Base-by-base conservation (phyloP, 2,888 invertebrate genomes). In the Xanthia togata region DNA sequence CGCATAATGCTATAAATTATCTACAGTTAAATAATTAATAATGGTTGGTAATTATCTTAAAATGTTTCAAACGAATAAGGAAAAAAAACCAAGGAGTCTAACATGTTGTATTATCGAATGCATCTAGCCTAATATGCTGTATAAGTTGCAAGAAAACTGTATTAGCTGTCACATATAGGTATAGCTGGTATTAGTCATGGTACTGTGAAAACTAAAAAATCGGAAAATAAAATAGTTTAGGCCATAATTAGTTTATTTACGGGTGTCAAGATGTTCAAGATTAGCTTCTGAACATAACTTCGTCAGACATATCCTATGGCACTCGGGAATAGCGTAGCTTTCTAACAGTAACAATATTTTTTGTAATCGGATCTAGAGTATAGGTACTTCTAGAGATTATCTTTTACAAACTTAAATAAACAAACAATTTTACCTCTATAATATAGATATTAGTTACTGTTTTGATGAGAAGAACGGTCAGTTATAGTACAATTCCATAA, bases 1-100 rank as follows among this genome's bases (percentile, higher is more conserved):
- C 11, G n/a, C 31, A 38, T 59, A 73, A 67, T 80, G 57, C 62
- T 63, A 57, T 79, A 67, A 41, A 65, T 55, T 62, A 57, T 53
- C 23, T 60, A 72, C n/a, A 4, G 41, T 41, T 55, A 4, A 53
- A n/a, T 1, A n/a, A n/a, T n/a, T n/a, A n/a, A n/a, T n/a, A n/a
- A n/a, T n/a, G n/a, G n/a, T n/a, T n/a, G n/a, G n/a, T n/a, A n/a
- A n/a, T n/a, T n/a, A n/a, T n/a, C n/a, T 60, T 59, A 35, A 31
- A 44, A 31, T 78, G 31, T 78, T 55, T 38, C n/a, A 38, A 69
- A 41, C 23, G 12, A 44, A 35, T 53, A n/a, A 35, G 9, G n/a
- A n/a, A 41, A 50, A 31, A n/a, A 35, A 35, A 17, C 35, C 35
- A 17, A 35, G 8, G 35, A 26, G 26, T 47, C 64, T 12, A 65